A percentile compares a stretch with the other conserved stretches of the same genome.
phyloP scores from a whole-genome alignment of 1,140 invertebrate genomes.

The Trachymyrmex septentrionalis region DNA sequence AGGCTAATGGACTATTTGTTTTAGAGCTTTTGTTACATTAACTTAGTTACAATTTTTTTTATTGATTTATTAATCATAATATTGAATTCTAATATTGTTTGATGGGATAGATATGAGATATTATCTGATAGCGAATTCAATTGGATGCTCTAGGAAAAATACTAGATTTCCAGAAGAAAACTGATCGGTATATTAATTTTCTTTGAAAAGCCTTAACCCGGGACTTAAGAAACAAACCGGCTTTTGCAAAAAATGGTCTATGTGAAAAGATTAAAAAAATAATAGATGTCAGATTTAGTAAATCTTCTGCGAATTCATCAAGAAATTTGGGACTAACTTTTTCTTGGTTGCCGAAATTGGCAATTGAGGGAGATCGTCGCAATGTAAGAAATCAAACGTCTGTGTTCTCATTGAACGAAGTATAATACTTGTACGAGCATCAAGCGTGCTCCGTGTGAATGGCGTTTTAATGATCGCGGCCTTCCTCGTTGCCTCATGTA shows the following conservation, averaged over 20 bases:
- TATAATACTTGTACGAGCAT: constrained; percentile 19
- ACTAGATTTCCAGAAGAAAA: background rate
- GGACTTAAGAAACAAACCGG: background rate
- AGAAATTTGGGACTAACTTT: background rate
- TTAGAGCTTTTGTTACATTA: background rate
- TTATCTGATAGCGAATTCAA: background rate
- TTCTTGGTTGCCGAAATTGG: background rate
- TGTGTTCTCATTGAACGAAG: constrained; percentile 2
- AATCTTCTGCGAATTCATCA: background rate
- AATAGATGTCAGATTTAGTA: background rate
- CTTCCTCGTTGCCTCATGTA: constrained; percentile 32
- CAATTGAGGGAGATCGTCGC: background rate
- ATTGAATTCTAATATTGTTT: background rate
- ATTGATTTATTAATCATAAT: background rate
- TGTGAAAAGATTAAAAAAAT: background rate
- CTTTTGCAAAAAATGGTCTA: background rate
- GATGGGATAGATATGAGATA: background rate
- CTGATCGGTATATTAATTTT: background rate
- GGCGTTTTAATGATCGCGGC: constrained; percentile 57
- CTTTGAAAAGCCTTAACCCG: background rate
- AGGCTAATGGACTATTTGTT: background rate
- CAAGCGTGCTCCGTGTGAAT: constrained; percentile 37
- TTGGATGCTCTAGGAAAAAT: background rate
- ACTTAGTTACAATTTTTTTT: background rate
- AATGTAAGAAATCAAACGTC: background rate